Evolutionary conservation across 2,797 vertebrate genomes (phyloP).

Genomic region (Bufotes viridis): DNA sequence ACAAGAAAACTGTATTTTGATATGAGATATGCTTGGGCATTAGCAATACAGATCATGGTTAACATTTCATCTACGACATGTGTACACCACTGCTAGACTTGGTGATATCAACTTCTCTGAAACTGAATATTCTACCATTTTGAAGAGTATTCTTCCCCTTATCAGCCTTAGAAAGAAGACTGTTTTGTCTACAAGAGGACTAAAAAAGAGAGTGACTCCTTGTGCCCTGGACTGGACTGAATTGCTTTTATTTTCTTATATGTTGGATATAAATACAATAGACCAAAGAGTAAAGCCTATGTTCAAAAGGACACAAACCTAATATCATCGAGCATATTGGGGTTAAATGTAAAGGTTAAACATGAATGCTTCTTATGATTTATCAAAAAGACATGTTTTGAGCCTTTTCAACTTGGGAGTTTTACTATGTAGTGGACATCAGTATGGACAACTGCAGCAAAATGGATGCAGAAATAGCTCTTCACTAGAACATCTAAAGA

Average conservation of each 20-base stretch:
- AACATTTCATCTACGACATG: conserved; percentile 69
- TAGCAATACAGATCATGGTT: conserved; percentile 76
- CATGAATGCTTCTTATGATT: conserved; percentile 63
- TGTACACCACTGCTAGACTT: conserved; percentile 71
- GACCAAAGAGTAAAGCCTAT: conserved; percentile 97
- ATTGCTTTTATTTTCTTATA: conserved; percentile 88
- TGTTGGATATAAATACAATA: conserved; percentile 89
- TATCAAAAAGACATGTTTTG: conserved; percentile 62
- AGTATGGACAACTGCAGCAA: conserved; percentile 65
- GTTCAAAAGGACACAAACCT: conserved; percentile 75
- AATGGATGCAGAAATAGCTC: conserved; percentile 67
- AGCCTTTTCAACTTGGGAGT: conserved; percentile 70
- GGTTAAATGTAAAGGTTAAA: conserved; percentile 65
- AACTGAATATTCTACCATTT: conserved; percentile 72
- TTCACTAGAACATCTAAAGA: conserved; percentile 65
- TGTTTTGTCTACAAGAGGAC: conserved; percentile 71
- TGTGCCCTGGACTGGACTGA: conserved; percentile 87
- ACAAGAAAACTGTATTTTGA: conserved; percentile 65
- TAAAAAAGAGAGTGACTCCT: conserved; percentile 74
- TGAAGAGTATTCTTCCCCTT: conserved; percentile 73
- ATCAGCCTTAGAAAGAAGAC: conserved; percentile 74
- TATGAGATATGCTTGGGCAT: conserved; percentile 70
- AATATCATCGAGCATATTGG: conserved; percentile 68
- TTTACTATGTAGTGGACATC: conserved; percentile 64
- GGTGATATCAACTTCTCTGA: conserved; percentile 72